These are phyloP conservation scores for Thomomys bottae DNA, from an alignment of 2,113 vertebrate genomes.

Conservation along the genomic window DNA sequence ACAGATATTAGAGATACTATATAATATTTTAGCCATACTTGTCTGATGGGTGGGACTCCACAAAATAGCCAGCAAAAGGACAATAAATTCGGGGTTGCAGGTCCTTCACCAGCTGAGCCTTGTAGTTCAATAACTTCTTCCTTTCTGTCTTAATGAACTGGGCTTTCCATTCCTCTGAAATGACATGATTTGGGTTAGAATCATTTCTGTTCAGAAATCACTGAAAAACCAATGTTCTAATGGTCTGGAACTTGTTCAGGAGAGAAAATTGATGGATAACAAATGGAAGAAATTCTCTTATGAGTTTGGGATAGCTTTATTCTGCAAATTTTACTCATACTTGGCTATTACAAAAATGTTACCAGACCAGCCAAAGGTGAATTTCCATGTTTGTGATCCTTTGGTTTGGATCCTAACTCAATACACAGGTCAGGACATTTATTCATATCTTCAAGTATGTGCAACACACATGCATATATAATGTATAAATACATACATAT, in stretches of 20 bases:
- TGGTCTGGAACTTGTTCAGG: background rate
- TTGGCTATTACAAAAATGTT: background rate
- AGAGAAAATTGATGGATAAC: background rate
- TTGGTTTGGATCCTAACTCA: background rate
- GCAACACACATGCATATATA: too few relatives aligned
- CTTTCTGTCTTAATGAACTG: slow-evolving; percentile 88
- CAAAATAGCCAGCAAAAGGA: slow-evolving; percentile 90
- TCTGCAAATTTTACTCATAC: background rate
- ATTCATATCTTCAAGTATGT: too few relatives aligned
- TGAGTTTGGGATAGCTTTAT: background rate
- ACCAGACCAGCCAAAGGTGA: background rate
- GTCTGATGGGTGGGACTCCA: slow-evolving; percentile 90
- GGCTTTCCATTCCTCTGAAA: slow-evolving; percentile 86
- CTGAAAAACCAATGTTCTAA: background rate
- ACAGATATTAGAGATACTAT: background rate
- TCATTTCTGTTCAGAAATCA: background rate
- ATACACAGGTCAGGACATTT: background rate
- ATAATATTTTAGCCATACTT: slow-evolving; percentile 79
- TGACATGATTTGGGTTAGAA: slow-evolving; percentile 36
- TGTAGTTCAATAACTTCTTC: slow-evolving; percentile 89
- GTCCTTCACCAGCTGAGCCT: slow-evolving; percentile 85
- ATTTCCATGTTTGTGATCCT: background rate
- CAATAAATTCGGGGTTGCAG: slow-evolving; percentile 87
- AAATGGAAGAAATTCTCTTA: background rate
- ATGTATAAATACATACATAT: too few relatives aligned